Conservation (phyloP, 2,888 invertebrate genomes). For the Athalia cordata region DNA sequence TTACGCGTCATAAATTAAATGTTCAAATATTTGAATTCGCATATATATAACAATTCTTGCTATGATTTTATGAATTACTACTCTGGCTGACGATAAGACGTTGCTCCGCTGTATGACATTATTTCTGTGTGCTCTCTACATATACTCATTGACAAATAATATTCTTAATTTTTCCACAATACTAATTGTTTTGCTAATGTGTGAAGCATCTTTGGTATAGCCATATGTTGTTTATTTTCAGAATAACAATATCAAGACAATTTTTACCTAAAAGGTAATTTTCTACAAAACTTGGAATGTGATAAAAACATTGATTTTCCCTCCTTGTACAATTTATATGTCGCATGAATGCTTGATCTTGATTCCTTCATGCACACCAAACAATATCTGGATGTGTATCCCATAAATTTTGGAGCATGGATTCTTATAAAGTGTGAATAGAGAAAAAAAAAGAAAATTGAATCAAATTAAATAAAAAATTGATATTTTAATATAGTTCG, state of each 20-base stretch:
- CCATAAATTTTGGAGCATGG: constrained; percentile 29
- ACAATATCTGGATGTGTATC: constrained; percentile 36
- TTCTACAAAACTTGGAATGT: constrained; percentile 66
- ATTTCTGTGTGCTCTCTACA: constrained; percentile 42
- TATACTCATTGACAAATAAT: constrained; percentile 4
- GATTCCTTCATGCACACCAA: constrained; percentile 59
- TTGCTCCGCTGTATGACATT: constrained; percentile 34
- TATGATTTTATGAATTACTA: constrained; percentile 9
- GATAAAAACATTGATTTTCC: constrained; percentile 63
- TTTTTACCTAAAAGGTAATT: constrained; percentile 69
- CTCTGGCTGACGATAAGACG: constrained; percentile 31
- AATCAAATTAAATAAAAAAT: neutral
- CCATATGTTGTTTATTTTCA: constrained; percentile 71
- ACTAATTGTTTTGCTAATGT: constrained; percentile 56
- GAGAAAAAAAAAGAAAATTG: neutral
- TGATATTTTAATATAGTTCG: neutral
- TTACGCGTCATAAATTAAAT: neutral
- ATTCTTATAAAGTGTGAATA: neutral
- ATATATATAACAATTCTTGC: neutral
- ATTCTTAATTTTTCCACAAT: constrained; percentile 9
- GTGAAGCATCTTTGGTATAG: constrained; percentile 70
- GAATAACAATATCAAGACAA: constrained; percentile 71
- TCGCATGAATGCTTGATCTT: constrained; percentile 69
- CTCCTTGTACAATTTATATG: constrained; percentile 66
- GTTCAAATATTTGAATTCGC: neutral